A percentile compares a stretch with the other conserved stretches of the same genome.
Evolutionary conservation across 2,888 invertebrate genomes (phyloP).

Genomic region (Sinhomidia bicolor): DNA sequence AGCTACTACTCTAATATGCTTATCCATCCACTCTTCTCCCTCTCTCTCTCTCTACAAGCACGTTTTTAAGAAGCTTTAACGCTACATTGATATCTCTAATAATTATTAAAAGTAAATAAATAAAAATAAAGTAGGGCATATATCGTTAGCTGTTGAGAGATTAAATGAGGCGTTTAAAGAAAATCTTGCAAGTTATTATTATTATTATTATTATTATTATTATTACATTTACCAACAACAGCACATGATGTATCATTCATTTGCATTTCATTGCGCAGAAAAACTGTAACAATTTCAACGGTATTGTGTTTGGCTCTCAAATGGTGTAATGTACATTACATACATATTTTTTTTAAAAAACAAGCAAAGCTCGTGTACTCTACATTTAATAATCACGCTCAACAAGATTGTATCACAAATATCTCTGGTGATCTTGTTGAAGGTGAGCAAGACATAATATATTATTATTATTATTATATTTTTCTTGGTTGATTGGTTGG

Average conservation of each 20-base stretch:
- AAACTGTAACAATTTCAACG: too few relatives aligned
- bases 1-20: too few relatives aligned
- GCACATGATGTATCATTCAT: too few relatives aligned
- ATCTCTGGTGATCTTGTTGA: not conserved
- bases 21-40: too few relatives aligned
- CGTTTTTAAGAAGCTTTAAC: not conserved
- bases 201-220: not conserved
- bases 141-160: not conserved
- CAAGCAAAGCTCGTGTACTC: slow-evolving; percentile 18
- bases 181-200: not conserved
- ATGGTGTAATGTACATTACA: too few relatives aligned
- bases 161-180: not conserved
- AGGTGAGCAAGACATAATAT: not conserved
- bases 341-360: too few relatives aligned
- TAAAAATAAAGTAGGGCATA: not conserved
- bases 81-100: not conserved
- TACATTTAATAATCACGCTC: not conserved
- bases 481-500: slow-evolving; percentile 8
- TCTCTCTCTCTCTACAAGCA: too few relatives aligned
- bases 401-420: not conserved
- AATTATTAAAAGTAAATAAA: not conserved
- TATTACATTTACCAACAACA: too few relatives aligned
- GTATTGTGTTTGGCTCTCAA: not conserved
- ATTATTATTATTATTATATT: too few relatives aligned
- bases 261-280: too few relatives aligned